These are phyloP conservation scores for Lanius collurio DNA, from an alignment of 2,113 vertebrate species.

Conservation along the genomic window DNA sequence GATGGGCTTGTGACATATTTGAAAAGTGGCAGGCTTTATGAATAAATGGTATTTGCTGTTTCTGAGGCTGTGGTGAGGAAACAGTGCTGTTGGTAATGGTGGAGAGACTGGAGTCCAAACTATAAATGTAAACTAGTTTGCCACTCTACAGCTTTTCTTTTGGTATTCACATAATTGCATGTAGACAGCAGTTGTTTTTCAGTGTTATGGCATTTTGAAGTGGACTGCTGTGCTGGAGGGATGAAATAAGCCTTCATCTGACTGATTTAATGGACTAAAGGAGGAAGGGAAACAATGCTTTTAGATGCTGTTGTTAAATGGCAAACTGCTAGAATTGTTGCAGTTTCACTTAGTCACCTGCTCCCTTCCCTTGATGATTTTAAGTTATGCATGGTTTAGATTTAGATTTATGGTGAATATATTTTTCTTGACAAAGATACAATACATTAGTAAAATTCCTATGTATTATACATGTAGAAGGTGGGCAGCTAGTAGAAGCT, in stretches of 20 bases:
- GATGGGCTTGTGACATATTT: neutral
- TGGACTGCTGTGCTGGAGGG: neutral
- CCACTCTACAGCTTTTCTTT: neutral
- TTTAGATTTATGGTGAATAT: neutral
- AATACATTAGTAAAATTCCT: neutral
- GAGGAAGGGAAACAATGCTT: neutral
- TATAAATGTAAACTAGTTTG: neutral
- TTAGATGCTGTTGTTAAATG: neutral
- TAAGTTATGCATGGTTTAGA: neutral
- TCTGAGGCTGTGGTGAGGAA: neutral
- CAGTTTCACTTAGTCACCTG: neutral
- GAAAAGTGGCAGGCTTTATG: neutral
- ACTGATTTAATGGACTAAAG: neutral
- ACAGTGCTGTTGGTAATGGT: neutral
- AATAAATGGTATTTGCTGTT: neutral
- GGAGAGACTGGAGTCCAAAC: neutral
- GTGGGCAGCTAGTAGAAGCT: neutral
- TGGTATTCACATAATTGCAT: neutral
- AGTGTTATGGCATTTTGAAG: neutral
- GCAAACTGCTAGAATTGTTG: neutral
- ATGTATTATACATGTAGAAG: neutral
- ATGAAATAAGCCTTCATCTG: neutral
- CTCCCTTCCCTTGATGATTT: neutral
- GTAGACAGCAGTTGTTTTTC: neutral
- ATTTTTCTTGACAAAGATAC: neutral